These are phyloP conservation scores for Rhipidura dahli DNA, from an alignment of 2,113 vertebrate genomes.

Conservation along the genomic window DNA sequence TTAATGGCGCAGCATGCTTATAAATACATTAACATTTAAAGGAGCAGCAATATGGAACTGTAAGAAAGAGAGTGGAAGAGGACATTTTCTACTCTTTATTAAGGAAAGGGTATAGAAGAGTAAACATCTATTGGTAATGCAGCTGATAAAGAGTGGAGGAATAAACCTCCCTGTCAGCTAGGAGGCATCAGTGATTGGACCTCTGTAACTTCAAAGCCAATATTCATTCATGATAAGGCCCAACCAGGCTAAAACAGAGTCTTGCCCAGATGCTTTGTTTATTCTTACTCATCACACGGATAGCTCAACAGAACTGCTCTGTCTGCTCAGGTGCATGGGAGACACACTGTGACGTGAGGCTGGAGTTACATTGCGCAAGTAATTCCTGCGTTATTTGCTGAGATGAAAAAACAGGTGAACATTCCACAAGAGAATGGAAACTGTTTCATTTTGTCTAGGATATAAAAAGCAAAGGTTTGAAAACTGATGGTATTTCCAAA, in stretches of 20 bases:
- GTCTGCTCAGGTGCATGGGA: not conserved
- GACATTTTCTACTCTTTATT: not conserved
- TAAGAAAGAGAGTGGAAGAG: not conserved
- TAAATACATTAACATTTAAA: conserved; percentile 7
- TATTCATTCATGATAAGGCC: not conserved
- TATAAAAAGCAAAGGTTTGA: not conserved
- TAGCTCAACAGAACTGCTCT: not conserved
- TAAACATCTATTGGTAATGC: not conserved
- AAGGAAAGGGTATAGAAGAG: not conserved
- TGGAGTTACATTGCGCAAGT: not conserved
- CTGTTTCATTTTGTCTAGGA: not conserved
- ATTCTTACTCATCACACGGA: not conserved
- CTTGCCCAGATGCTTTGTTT: not conserved
- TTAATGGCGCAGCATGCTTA: not conserved
- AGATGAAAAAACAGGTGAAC: not conserved
- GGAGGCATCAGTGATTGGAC: not conserved
- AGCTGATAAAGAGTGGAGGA: not conserved
- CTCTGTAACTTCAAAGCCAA: not conserved
- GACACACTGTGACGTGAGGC: not conserved
- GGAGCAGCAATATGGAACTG: not conserved
- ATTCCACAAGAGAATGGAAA: not conserved
- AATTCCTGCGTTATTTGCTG: not conserved
- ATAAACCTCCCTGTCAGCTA: not conserved
- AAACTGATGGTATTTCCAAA: not conserved
- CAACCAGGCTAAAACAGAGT: not conserved